Evolutionary conservation across 1,140 invertebrate species (phyloP).

Genomic region (Chrysoperla carnea): DNA sequence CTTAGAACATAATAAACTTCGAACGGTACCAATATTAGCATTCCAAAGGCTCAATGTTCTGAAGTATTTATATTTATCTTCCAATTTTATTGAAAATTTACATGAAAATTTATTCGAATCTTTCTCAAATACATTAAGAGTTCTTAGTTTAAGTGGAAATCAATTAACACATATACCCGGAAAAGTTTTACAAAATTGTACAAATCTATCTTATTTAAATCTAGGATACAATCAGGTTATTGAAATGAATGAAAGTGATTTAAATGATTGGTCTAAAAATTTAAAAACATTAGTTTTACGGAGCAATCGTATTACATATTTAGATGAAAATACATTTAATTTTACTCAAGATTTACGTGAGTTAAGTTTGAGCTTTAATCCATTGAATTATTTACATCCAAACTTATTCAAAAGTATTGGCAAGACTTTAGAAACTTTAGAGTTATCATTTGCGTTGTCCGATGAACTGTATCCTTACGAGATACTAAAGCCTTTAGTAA

Average conservation of each 20-base stretch:
- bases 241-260: conserved; percentile 53
- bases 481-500: conserved; percentile 41
- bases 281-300: conserved; percentile 67
- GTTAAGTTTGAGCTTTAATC: conserved; percentile 77
- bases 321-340: conserved; percentile 54
- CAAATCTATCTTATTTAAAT: conserved; percentile 61
- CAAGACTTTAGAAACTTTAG: conserved; percentile 54
- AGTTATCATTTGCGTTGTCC: conserved; percentile 68
- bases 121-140: conserved; percentile 43
- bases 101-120: conserved; percentile 32
- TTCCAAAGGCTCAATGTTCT: conserved; percentile 43
- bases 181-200: conserved; percentile 43
- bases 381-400: conserved; percentile 55
- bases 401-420: conserved; percentile 56
- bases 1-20: conserved; percentile 61
- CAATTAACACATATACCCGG: conserved; percentile 52
- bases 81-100: conserved; percentile 50
- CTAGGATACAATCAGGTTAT: conserved; percentile 73
- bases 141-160: conserved; percentile 66
- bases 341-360: conserved; percentile 54
- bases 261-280: conserved; percentile 58
- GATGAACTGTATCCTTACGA: conserved; percentile 58
- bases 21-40: conserved; percentile 41
- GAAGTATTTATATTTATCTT: conserved; percentile 66
- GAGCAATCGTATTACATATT: conserved; percentile 64